Evolutionary conservation across 2,797 vertebrate species (phyloP).

Genomic region (Acanthurus lineatus): DNA sequence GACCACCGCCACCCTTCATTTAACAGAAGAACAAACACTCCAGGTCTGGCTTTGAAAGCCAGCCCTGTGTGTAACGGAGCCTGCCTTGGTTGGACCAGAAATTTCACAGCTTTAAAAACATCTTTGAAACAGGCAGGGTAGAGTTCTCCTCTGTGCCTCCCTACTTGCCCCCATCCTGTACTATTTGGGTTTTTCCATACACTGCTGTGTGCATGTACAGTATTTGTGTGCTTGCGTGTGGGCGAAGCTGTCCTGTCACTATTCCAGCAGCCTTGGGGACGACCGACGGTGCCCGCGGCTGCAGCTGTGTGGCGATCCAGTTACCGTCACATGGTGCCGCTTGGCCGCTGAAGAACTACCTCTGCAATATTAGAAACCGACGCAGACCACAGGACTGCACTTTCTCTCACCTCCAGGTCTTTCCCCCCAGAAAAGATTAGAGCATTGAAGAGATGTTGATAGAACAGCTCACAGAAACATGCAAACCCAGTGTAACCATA

Average conservation of each 20-base stretch:
- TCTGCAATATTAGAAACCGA: conserved; percentile 84
- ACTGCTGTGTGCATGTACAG: conserved; percentile 44
- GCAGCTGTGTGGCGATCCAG: conserved; percentile 86
- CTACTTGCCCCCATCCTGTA: conserved; percentile 73
- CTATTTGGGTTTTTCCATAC: conserved; percentile 78
- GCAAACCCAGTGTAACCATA: conserved; percentile 3
- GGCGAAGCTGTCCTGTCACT: conserved; percentile 59
- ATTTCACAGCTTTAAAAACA: conserved; percentile 87
- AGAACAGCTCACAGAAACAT: conserved; percentile 16
- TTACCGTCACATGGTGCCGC: conserved; percentile 84
- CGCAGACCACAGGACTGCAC: conserved; percentile 74
- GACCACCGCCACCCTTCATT: conserved; percentile 75
- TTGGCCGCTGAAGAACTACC: conserved; percentile 82
- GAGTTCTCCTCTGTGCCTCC: conserved; percentile 74
- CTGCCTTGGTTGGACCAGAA: conserved; percentile 68
- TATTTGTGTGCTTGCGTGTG: conserved; percentile 42
- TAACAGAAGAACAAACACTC: conserved; percentile 78
- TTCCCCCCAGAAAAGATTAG: conserved; percentile 45
- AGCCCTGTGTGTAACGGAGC: conserved; percentile 74
- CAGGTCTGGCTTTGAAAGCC: conserved; percentile 65
- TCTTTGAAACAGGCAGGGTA: conserved; percentile 85
- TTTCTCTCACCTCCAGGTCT: conserved; percentile 63
- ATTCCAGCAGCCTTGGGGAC: conserved; percentile 79
- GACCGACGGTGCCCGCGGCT: conserved; percentile 73
- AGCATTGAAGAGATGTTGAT: conserved; percentile 33